Percentiles rank a stretch among this genome's conserved stretches.
phyloP scores from a whole-genome alignment of 2,113 vertebrate genomes.

The Antidorcas marsupialis region DNA sequence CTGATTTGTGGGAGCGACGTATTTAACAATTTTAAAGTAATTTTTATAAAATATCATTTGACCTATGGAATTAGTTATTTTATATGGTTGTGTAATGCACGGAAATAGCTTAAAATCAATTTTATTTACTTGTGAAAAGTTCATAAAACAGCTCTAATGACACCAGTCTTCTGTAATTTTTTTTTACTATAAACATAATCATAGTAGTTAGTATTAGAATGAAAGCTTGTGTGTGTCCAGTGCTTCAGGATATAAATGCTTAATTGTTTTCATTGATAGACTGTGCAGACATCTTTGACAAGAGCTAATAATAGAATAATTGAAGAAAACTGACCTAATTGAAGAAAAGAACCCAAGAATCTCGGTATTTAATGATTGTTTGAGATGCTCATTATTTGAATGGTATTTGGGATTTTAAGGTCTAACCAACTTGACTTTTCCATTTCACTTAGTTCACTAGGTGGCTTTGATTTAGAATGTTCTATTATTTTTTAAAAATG shows the following conservation, averaged over 20 bases:
- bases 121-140: neutral
- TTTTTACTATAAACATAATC: neutral
- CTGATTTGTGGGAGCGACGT: neutral
- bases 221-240: neutral
- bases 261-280: slow-evolving; percentile 39
- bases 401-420: neutral
- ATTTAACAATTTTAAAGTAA: neutral
- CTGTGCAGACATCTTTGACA: slow-evolving; percentile 20
- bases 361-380: slow-evolving; percentile 5
- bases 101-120: neutral
- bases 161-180: neutral
- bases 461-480: slow-evolving; percentile 1
- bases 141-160: neutral
- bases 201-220: neutral
- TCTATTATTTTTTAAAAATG: neutral
- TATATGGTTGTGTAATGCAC: neutral
- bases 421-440: neutral
- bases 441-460: neutral
- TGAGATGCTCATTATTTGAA: neutral
- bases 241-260: neutral
- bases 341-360: neutral
- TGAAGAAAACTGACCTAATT: slow-evolving; percentile 31
- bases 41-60: neutral
- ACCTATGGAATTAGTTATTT: neutral
- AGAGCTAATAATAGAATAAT: slow-evolving; percentile 46